Conservation (phyloP, 2,888 invertebrate genomes). For the Macrosoma leucophasiata region DNA sequence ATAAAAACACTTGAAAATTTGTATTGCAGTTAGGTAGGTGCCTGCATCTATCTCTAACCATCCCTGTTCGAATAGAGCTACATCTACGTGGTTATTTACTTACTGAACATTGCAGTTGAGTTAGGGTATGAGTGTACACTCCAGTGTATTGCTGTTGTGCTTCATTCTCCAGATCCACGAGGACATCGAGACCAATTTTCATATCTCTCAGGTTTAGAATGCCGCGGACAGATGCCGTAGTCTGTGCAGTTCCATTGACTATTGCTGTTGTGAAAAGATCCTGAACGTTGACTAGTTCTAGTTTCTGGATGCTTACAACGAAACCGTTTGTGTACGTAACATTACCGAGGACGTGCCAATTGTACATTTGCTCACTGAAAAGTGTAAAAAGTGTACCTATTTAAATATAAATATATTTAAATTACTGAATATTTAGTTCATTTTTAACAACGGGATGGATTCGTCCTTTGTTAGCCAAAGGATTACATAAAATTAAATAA, state of each 20-base stretch:
- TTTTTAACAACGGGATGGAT: too few relatives aligned
- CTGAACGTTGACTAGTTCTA: constrained; percentile 32
- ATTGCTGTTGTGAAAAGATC: constrained; percentile 11
- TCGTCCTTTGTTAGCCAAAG: too few relatives aligned
- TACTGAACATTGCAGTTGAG: constrained; percentile 30
- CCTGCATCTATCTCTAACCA: too few relatives aligned
- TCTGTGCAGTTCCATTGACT: constrained; percentile 19
- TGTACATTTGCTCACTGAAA: constrained; percentile 41
- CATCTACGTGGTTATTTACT: constrained; percentile 16
- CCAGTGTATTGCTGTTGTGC: constrained; percentile 36
- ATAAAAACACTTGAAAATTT: too few relatives aligned
- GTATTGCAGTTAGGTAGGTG: too few relatives aligned
- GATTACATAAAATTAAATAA: too few relatives aligned
- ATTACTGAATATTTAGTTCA: too few relatives aligned
- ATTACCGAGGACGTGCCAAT: constrained; percentile 38
- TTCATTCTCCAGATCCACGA: constrained; percentile 29
- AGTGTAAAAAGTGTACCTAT: too few relatives aligned
- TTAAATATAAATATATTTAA: too few relatives aligned
- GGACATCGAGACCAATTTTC: constrained; percentile 43
- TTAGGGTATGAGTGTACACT: constrained; percentile 27
- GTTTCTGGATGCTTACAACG: constrained; percentile 42
- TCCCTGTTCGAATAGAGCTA: not conserved
- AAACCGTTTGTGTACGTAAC: constrained; percentile 49
- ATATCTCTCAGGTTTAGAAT: constrained; percentile 32
- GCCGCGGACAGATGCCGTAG: constrained; percentile 28